These are phyloP conservation scores for Tetanocera ferruginea DNA, from an alignment of 2,888 invertebrate genomes.

Conservation along the genomic window DNA sequence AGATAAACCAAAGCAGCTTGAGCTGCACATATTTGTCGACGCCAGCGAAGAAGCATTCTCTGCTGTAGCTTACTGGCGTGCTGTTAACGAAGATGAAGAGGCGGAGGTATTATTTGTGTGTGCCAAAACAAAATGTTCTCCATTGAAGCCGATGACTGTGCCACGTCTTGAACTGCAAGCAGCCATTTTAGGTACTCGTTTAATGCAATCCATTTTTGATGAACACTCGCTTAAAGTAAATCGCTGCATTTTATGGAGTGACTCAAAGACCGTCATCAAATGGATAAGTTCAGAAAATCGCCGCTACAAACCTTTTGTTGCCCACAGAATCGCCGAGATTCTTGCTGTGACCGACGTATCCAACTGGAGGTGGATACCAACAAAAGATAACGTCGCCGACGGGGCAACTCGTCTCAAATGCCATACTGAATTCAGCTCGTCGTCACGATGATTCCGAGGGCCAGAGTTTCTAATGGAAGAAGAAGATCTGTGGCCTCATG, in stretches of 20 bases:
- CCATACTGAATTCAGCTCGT: constrained; percentile 24
- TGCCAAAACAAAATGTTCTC: constrained; percentile 32
- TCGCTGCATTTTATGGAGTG: constrained; percentile 18
- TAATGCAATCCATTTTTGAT: constrained; percentile 2
- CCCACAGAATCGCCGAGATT: constrained; percentile 51
- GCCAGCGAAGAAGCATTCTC: constrained; percentile 5
- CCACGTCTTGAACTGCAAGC: constrained; percentile 32
- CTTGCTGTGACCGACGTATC: constrained; percentile 38
- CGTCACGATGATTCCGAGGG: constrained; percentile 40
- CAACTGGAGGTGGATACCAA: constrained; percentile 52
- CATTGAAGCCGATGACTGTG: constrained; percentile 30
- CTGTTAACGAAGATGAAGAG: neutral
- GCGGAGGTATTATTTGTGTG: constrained; percentile 14
- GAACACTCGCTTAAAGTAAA: constrained; percentile 22
- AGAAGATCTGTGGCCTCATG: constrained; percentile 34
- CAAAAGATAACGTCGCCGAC: constrained; percentile 52
- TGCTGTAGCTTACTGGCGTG: constrained; percentile 33
- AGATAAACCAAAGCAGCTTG: neutral
- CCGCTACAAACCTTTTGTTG: constrained; percentile 50
- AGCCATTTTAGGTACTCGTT: constrained; percentile 21
- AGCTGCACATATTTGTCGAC: constrained; percentile 31
- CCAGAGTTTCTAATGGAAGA: constrained; percentile 35
- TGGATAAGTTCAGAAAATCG: constrained; percentile 41
- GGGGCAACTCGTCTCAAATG: constrained; percentile 45
- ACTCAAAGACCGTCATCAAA: constrained; percentile 43